Evolutionary conservation across 2,888 invertebrate genomes (phyloP).

Genomic region (Melanophora roralis): DNA sequence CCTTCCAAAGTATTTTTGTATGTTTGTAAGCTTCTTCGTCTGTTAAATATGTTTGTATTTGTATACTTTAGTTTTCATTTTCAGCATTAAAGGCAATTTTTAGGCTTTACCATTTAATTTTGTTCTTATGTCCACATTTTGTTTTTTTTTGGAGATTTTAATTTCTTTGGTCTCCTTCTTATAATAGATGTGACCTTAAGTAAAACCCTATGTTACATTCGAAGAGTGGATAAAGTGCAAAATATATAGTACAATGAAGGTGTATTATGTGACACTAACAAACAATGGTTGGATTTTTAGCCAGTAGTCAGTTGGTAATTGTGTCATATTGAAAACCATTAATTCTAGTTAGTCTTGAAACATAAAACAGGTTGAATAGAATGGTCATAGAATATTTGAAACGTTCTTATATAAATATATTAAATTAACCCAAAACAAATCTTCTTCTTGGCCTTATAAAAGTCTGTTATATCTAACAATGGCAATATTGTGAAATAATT

Average conservation of each 20-base stretch:
- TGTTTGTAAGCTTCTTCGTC: slow-evolving; percentile 1
- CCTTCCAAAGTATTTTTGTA: not conserved
- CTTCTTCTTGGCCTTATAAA: not conserved
- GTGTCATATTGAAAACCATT: slow-evolving; percentile 75
- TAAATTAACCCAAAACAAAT: slow-evolving; percentile 43
- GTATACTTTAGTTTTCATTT: slow-evolving; percentile 26
- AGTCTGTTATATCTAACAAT: not conserved
- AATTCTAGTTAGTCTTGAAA: slow-evolving; percentile 73
- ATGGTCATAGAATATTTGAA: slow-evolving; percentile 43
- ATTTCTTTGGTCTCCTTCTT: slow-evolving; percentile 20
- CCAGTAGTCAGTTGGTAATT: slow-evolving; percentile 68
- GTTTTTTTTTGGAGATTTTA: slow-evolving; percentile 33
- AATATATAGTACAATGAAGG: slow-evolving; percentile 40
- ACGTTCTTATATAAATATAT: too few species aligned
- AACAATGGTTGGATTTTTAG: slow-evolving; percentile 50
- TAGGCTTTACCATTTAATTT: slow-evolving; percentile 64
- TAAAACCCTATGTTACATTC: not conserved
- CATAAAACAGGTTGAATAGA: slow-evolving; percentile 17
- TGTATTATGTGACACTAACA: slow-evolving; percentile 56
- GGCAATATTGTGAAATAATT: not conserved
- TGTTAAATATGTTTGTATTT: slow-evolving; percentile 8
- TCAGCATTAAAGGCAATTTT: slow-evolving; percentile 55
- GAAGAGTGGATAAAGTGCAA: slow-evolving; percentile 14
- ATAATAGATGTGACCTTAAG: slow-evolving; percentile 42
- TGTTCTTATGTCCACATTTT: slow-evolving; percentile 51